Percentiles rank a stretch among this genome's conserved stretches.
These are phyloP conservation scores for Eudyptes chrysolophus DNA, from an alignment of 2,113 vertebrate genomes.

Conservation along the genomic window DNA sequence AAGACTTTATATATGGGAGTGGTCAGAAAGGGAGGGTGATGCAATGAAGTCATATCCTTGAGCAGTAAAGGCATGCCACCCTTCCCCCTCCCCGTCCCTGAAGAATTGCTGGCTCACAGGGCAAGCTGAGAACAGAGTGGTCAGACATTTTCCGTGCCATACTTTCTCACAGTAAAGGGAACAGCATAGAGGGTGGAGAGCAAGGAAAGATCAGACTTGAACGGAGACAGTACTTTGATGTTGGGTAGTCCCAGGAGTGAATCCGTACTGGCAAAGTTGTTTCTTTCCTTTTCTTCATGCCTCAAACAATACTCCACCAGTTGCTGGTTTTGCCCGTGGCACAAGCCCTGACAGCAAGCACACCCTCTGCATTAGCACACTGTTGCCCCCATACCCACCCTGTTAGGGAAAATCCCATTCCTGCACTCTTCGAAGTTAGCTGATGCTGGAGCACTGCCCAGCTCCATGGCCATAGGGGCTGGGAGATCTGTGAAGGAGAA, in stretches of 20 bases:
- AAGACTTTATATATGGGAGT: conserved; percentile 48
- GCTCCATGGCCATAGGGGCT: not conserved
- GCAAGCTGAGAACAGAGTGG: not conserved
- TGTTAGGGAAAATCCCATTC: not conserved
- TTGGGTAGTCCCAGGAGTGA: conserved; percentile 17
- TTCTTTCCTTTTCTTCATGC: not conserved
- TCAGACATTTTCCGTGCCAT: not conserved
- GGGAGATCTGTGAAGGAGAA: not conserved
- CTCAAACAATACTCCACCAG: not conserved
- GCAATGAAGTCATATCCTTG: not conserved
- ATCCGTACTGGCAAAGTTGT: not conserved
- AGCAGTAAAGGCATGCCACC: not conserved
- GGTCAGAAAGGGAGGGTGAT: conserved; percentile 6
- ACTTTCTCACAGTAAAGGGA: conserved; percentile 41
- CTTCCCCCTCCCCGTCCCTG: conserved; percentile 3
- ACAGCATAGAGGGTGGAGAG: not conserved
- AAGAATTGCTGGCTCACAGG: not conserved
- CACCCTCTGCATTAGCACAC: not conserved
- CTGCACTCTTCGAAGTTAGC: not conserved
- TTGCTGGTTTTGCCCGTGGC: not conserved
- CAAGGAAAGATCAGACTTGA: not conserved
- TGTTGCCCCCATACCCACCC: not conserved
- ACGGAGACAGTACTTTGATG: conserved; percentile 12
- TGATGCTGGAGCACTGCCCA: not conserved
- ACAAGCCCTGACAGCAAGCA: not conserved